These are phyloP conservation scores for Augochlora pura DNA, from an alignment of 1,140 invertebrate species.

Conservation along the genomic window DNA sequence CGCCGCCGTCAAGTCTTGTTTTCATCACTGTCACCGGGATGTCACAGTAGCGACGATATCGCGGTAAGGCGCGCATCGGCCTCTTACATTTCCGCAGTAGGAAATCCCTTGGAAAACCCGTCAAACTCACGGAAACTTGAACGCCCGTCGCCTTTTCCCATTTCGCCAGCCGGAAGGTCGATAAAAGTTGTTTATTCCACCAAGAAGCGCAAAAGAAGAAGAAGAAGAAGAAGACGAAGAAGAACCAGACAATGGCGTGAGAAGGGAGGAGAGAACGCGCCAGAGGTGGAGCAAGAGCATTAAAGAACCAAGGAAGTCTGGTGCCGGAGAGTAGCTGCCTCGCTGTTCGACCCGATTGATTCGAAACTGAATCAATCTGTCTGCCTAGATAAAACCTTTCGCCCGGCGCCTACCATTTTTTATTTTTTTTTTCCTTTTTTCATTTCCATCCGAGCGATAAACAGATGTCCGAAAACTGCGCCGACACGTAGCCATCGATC, in stretches of 20 bases:
- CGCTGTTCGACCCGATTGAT: constrained; percentile 63
- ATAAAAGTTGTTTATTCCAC: constrained; percentile 75
- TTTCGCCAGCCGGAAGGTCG: constrained; percentile 66
- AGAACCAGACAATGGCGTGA: constrained; percentile 37
- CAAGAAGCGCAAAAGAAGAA: constrained; percentile 49
- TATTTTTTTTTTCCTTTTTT: constrained; percentile 48
- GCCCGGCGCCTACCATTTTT: constrained; percentile 62
- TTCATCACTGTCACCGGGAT: constrained; percentile 52
- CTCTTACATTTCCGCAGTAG: constrained; percentile 63
- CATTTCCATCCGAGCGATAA: constrained; percentile 20
- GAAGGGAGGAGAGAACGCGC: constrained; percentile 7
- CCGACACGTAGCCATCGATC: not conserved
- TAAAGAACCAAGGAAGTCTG: constrained; percentile 35
- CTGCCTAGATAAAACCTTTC: constrained; percentile 71
- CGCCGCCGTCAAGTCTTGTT: constrained; percentile 48
- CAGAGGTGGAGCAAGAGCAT: constrained; percentile 41
- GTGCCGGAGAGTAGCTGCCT: constrained; percentile 56
- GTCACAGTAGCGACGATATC: constrained; percentile 57
- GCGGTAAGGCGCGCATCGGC: constrained; percentile 27
- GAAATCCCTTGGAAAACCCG: constrained; percentile 65
- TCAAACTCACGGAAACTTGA: constrained; percentile 66
- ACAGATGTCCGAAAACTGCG: constrained; percentile 10
- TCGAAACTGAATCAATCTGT: constrained; percentile 69
- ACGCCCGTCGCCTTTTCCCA: constrained; percentile 66
- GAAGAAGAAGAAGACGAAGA: constrained; percentile 12